These are phyloP conservation scores for Iguana delicatissima DNA, from an alignment of 2,797 vertebrate genomes.

Conservation along the genomic window DNA sequence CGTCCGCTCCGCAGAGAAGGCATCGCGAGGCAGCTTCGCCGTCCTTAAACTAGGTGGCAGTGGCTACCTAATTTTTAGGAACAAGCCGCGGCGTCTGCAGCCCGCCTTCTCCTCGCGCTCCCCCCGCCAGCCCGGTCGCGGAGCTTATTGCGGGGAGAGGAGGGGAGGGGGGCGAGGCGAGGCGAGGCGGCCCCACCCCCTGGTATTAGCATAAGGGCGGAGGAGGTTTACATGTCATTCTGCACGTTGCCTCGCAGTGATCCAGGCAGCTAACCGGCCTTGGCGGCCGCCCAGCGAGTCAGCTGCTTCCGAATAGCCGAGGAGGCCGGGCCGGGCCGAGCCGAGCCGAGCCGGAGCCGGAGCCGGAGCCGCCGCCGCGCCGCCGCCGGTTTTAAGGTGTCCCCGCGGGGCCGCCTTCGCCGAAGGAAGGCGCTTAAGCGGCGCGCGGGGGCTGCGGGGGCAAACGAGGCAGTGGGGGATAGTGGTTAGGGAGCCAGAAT, in stretches of 20 bases:
- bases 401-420: constrained; percentile 12
- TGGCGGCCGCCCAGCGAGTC: constrained; percentile 80
- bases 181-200: constrained; percentile 59
- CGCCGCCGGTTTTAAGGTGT: constrained; percentile 39
- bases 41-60: constrained; percentile 68
- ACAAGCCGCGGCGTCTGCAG: constrained; percentile 59
- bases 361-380: neutral
- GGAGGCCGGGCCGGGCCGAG: constrained; percentile 22
- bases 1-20: neutral
- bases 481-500: neutral
- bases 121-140: constrained; percentile 50
- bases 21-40: constrained; percentile 48
- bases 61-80: constrained; percentile 78
- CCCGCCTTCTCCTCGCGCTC: constrained; percentile 63
- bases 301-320: constrained; percentile 76
- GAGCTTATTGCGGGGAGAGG: neutral
- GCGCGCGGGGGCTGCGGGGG: no score
- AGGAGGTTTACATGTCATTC: constrained; percentile 81
- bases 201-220: constrained; percentile 72
- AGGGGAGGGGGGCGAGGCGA: neutral
- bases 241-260: constrained; percentile 80
- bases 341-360: constrained; percentile 21
- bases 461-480: neutral
- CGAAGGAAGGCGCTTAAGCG: constrained; percentile 41
- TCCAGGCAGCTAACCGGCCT: constrained; percentile 72